Conservation (phyloP, 2,888 invertebrate genomes). For the Drosophila demipolita region DNA sequence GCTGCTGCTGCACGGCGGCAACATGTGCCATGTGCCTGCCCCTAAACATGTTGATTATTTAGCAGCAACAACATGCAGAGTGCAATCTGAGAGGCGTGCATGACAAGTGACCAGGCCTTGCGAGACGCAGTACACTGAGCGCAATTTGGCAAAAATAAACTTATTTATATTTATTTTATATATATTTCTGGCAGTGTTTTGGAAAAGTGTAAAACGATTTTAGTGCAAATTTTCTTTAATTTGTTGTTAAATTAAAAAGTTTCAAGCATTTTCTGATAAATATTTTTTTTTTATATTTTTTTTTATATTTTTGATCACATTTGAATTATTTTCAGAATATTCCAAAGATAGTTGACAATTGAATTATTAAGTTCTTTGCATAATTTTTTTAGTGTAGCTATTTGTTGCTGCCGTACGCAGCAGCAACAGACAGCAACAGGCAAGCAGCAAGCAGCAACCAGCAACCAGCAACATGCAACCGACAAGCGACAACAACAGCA, state of each 20-base stretch:
- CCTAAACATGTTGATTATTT: slow-evolving; percentile 78
- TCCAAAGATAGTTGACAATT: neutral
- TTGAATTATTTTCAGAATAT: neutral
- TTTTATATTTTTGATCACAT: too few species aligned
- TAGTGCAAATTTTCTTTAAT: neutral
- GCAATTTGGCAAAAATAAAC: neutral
- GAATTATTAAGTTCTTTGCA: neutral
- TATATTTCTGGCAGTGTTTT: too few species aligned
- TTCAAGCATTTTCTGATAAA: neutral
- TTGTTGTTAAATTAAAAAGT: neutral
- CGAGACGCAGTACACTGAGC: neutral
- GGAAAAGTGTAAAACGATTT: too few species aligned
- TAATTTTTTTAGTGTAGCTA: neutral
- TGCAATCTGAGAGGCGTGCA: slow-evolving; percentile 48
- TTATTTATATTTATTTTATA: neutral
- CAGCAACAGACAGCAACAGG: slow-evolving; percentile 20
- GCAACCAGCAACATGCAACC: slow-evolving; percentile 34
- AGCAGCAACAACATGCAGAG: slow-evolving; percentile 56
- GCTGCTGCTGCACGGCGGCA: slow-evolving; percentile 55
- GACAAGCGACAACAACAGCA: slow-evolving; percentile 54
- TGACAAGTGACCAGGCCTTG: slow-evolving; percentile 27
- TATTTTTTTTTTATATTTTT: neutral
- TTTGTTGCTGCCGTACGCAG: slow-evolving; percentile 40
- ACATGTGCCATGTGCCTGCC: slow-evolving; percentile 64
- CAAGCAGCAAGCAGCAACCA: slow-evolving; percentile 11